Evolutionary conservation across 2,797 vertebrate genomes (phyloP).

Genomic region (Gymnothorax reevesii): DNA sequence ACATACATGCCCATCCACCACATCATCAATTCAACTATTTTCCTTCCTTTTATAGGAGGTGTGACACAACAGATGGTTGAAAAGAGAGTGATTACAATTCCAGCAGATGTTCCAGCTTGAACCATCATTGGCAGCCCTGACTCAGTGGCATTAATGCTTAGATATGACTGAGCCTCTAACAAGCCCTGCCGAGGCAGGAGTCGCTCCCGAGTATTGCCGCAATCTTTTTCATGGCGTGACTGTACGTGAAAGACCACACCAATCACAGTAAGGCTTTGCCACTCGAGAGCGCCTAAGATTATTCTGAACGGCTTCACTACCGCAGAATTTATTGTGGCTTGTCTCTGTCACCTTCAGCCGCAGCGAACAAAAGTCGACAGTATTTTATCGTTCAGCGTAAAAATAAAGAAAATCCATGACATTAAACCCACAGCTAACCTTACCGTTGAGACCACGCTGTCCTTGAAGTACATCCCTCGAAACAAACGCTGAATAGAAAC

Average conservation of each 20-base stretch:
- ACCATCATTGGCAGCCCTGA: not conserved
- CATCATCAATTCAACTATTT: not conserved
- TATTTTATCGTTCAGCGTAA: slow-evolving; percentile 14
- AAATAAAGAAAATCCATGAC: slow-evolving; percentile 1
- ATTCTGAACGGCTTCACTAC: not conserved
- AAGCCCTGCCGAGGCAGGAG: too few relatives aligned
- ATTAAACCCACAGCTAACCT: slow-evolving; percentile 46
- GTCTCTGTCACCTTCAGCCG: not conserved
- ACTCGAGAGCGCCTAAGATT: not conserved
- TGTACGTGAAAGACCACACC: not conserved
- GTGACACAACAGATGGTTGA: not conserved
- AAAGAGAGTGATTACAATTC: not conserved
- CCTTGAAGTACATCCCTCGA: slow-evolving; percentile 85
- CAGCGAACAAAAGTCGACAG: not conserved
- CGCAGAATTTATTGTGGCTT: not conserved
- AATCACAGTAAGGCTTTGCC: not conserved
- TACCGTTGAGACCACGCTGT: slow-evolving; percentile 95
- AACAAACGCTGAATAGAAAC: slow-evolving; percentile 88
- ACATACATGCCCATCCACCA: not conserved
- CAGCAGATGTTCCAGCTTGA: not conserved
- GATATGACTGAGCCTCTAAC: not conserved
- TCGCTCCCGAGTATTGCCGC: not conserved
- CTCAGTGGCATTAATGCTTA: not conserved
- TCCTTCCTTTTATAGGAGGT: not conserved
- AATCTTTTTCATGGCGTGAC: not conserved